A percentile compares a stretch with the other conserved stretches of the same genome.
These are phyloP conservation scores for Notarius quadriscutis DNA, from an alignment of 2,113 vertebrate genomes.

Conservation along the genomic window DNA sequence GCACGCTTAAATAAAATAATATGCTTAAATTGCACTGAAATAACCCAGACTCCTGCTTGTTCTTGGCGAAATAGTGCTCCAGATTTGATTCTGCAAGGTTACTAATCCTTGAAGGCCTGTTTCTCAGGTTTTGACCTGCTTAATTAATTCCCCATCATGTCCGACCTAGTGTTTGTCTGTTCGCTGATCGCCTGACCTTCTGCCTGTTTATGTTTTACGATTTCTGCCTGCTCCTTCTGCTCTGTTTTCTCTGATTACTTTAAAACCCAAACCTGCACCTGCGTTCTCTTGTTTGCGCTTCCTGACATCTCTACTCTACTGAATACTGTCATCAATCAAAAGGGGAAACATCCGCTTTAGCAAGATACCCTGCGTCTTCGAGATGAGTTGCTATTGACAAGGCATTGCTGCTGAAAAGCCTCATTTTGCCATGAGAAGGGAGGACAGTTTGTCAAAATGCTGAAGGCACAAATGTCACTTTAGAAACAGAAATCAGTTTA, in stretches of 20 bases:
- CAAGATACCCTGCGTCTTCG: constrained; percentile 33
- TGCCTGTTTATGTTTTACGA: neutral
- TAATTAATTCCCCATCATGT: constrained; percentile 11
- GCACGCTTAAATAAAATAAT: neutral
- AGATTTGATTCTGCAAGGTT: neutral
- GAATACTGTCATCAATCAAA: constrained; percentile 28
- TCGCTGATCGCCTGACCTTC: neutral
- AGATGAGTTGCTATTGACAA: constrained; percentile 50
- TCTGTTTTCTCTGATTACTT: constrained; percentile 8
- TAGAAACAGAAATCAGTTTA: constrained; percentile 32
- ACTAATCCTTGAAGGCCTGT: neutral
- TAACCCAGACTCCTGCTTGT: neutral
- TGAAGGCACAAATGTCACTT: constrained; percentile 25
- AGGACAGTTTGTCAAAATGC: constrained; percentile 43
- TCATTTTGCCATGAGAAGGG: constrained; percentile 13
- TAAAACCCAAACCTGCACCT: neutral
- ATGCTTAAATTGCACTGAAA: neutral
- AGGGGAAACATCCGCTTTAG: constrained; percentile 25
- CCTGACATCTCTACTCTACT: constrained; percentile 40
- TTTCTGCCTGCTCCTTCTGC: neutral
- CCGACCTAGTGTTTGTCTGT: neutral
- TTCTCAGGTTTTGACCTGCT: neutral
- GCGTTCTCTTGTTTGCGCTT: neutral
- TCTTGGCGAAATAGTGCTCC: neutral
- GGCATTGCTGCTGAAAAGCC: constrained; percentile 37